phyloP scores from a whole-genome alignment of 2,113 vertebrate genomes.

The Corydoras sp. region DNA sequence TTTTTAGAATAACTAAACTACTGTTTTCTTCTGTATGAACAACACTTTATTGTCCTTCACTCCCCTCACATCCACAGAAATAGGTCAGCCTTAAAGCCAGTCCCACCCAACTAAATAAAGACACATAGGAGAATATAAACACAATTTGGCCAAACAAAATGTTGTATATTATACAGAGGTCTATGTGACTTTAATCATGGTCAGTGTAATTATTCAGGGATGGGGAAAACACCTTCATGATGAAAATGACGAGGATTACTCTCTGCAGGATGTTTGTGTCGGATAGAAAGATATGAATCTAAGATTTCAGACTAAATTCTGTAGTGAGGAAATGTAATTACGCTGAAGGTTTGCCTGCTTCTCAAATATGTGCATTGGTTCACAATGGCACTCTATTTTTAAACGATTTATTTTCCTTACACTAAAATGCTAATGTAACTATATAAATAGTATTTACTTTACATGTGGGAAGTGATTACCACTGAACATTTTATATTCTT shows the following conservation, averaged over 20 bases:
- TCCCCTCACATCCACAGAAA: slow-evolving; percentile 43
- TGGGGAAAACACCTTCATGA: slow-evolving; percentile 16
- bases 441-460: too few relatives aligned
- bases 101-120: slow-evolving; percentile 51
- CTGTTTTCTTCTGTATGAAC: slow-evolving; percentile 64
- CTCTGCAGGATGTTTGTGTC: slow-evolving; percentile 17
- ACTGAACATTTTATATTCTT: too few relatives aligned
- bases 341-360: too few relatives aligned
- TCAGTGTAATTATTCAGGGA: slow-evolving; percentile 19
- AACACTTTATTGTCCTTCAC: slow-evolving; percentile 49
- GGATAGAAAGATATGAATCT: slow-evolving; percentile 2
- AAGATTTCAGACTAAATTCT: neutral
- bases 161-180: neutral
- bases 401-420: too few relatives aligned
- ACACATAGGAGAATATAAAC: slow-evolving; percentile 21
- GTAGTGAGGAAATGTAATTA: too few relatives aligned
- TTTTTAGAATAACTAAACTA: slow-evolving; percentile 45
- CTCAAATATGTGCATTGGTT: too few relatives aligned
- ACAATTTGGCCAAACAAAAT: slow-evolving; percentile 14
- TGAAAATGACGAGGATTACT: slow-evolving; percentile 27
- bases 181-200: neutral
- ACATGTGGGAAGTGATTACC: too few relatives aligned
- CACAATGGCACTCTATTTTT: too few relatives aligned
- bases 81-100: slow-evolving; percentile 43
- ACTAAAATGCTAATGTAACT: too few relatives aligned